These are phyloP conservation scores for Limonius californicus DNA, from an alignment of 1,140 invertebrate genomes.

Conservation along the genomic window DNA sequence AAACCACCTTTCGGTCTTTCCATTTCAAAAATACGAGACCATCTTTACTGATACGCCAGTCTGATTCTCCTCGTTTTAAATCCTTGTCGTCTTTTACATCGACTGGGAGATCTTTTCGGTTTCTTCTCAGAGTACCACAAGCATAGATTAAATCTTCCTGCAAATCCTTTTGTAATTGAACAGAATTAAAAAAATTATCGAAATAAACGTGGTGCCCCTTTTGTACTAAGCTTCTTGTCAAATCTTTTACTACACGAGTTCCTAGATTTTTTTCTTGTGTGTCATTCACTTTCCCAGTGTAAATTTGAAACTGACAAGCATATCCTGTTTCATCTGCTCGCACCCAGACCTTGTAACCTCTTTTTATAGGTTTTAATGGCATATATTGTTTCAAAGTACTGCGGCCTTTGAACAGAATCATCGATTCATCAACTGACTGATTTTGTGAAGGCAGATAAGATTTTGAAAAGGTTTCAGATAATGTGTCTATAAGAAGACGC, in stretches of 20 bases:
- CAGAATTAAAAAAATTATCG: conserved; percentile 16
- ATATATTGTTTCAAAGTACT: not conserved
- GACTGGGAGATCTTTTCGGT: conserved; percentile 4
- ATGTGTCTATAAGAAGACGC: not conserved
- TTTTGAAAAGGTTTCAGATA: not conserved
- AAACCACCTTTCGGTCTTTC: too few species aligned
- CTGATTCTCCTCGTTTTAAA: too few species aligned
- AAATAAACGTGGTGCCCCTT: too few species aligned
- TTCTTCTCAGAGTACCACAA: conserved; percentile 16
- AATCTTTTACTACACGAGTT: not conserved
- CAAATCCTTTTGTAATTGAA: not conserved
- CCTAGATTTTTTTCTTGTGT: not conserved
- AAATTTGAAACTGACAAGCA: not conserved
- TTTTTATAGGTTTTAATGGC: too few species aligned
- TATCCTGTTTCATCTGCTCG: not conserved
- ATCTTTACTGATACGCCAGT: too few species aligned
- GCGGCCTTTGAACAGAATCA: not conserved
- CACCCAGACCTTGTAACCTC: not conserved
- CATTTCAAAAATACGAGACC: too few species aligned
- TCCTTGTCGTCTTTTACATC: not conserved
- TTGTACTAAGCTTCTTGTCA: not conserved
- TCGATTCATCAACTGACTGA: too few species aligned
- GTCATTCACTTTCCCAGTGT: not conserved
- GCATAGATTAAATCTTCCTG: conserved; percentile 13
- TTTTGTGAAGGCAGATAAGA: not conserved